Evolutionary conservation across 2,113 vertebrate genomes (phyloP), one percentile per base, ranked within the genome.

Genomic region (Catagonus wagneri): DNA sequence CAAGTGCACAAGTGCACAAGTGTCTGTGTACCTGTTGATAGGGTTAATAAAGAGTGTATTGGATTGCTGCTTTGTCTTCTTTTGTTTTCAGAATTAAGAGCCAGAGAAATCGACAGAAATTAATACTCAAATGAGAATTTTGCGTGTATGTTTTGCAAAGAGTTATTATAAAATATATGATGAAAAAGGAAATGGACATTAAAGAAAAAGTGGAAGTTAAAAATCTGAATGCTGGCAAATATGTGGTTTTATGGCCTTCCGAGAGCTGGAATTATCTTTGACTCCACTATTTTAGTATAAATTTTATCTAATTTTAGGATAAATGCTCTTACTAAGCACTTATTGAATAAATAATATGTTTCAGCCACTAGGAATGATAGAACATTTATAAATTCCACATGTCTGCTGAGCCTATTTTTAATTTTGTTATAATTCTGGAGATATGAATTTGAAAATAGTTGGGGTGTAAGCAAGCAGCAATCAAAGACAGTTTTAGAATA

Each of bases 291-390:
- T 71, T 78, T 52, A 52, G 7, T 32, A 6, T 89, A 34, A 27
- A 32, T 3, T 56, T 44, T 66, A 63, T 39, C 68, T 83, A 56
- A 63, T 72, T 89, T 92, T 58, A 92, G 19, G 83, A 15, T 72
- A 94, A 66, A 65, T 89, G 50, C 34, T 32, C 29, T 78, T 78
- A 16, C 60, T 32, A n/a, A 84, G 6, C 63, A 81, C 54, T 75
- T 75, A 75, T 90, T 80, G 52, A 75, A 68, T 34, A 76, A 75
- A 83, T 96, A 86, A 44, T 90, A 39, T 80, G 11, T 74, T 20
- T 39, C 69, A 91, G 54, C 8, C 56, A 58, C 60, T 68, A 44
- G n/a, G 22, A 50, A 84, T 56, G 39, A 63, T 44, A 61, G 54
- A 84, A 66, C 7, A 34, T 78, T 84, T 13, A 25, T 8, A 71